Conservation (phyloP, 2,797 vertebrate genomes). For the Catharus ustulatus region DNA sequence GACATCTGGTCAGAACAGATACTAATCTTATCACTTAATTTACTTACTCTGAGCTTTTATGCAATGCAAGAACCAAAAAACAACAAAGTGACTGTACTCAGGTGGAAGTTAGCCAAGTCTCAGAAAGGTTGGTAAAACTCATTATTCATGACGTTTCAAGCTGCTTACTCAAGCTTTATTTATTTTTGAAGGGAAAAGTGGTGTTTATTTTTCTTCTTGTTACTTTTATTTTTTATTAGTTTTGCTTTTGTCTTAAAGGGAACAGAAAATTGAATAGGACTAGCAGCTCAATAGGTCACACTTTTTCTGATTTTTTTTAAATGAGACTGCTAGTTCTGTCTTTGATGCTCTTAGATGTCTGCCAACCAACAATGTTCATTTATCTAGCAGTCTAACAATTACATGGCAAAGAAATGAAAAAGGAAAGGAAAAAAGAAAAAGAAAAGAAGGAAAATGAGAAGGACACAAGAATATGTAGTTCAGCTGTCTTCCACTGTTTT, state of each 20-base stretch:
- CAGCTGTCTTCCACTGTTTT: neutral
- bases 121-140: neutral
- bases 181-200: neutral
- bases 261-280: neutral
- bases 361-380: neutral
- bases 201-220: neutral
- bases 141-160: neutral
- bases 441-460: neutral
- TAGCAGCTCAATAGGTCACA: neutral
- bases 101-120: neutral
- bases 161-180: neutral
- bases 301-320: neutral
- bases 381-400: neutral
- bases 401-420: neutral
- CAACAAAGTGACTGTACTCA: neutral
- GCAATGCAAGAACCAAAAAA: neutral
- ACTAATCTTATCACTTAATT: neutral
- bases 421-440: neutral
- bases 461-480: neutral
- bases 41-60: constrained; percentile 16
- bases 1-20: neutral
- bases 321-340: neutral
- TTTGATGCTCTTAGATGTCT: neutral
- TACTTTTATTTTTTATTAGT: neutral
- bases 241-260: constrained; percentile 1